Conservation (phyloP, 2,888 invertebrate species). For the Malthinus flaveolus region DNA sequence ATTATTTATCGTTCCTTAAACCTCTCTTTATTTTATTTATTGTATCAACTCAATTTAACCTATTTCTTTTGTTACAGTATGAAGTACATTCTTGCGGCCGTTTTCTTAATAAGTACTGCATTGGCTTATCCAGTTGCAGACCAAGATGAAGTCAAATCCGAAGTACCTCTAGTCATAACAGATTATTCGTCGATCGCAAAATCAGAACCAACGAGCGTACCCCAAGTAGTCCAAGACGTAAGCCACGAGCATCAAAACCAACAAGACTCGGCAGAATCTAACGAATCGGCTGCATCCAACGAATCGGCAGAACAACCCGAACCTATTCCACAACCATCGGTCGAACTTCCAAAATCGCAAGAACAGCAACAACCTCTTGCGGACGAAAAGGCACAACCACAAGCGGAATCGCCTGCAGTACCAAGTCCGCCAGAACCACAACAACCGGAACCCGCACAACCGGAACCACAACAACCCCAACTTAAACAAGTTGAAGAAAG, state of each 20-base stretch:
- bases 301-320: slow-evolving; percentile 43
- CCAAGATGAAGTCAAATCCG: slow-evolving; percentile 42
- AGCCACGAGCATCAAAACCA: slow-evolving; percentile 33
- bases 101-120: slow-evolving; percentile 59
- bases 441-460: slow-evolving; percentile 21
- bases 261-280: slow-evolving; percentile 40
- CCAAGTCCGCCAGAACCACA: too few species aligned
- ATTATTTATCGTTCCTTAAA: too few species aligned
- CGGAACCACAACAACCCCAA: slow-evolving; percentile 40
- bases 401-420: neutral
- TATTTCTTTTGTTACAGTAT: slow-evolving; percentile 56
- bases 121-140: slow-evolving; percentile 67
- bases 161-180: slow-evolving; percentile 51
- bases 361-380: slow-evolving; percentile 14
- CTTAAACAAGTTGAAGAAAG: slow-evolving; percentile 36
- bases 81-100: slow-evolving; percentile 65
- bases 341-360: slow-evolving; percentile 32
- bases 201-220: slow-evolving; percentile 35
- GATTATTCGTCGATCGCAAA: slow-evolving; percentile 53
- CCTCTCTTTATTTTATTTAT: too few species aligned
- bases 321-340: slow-evolving; percentile 32
- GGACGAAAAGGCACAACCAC: slow-evolving; percentile 4
- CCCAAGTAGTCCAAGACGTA: slow-evolving; percentile 24
- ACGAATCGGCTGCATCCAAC: slow-evolving; percentile 42
- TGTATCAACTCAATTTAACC: too few species aligned